Base-by-base conservation (phyloP, 2,888 invertebrate genomes). In the Tricholauxania praeusta region DNA sequence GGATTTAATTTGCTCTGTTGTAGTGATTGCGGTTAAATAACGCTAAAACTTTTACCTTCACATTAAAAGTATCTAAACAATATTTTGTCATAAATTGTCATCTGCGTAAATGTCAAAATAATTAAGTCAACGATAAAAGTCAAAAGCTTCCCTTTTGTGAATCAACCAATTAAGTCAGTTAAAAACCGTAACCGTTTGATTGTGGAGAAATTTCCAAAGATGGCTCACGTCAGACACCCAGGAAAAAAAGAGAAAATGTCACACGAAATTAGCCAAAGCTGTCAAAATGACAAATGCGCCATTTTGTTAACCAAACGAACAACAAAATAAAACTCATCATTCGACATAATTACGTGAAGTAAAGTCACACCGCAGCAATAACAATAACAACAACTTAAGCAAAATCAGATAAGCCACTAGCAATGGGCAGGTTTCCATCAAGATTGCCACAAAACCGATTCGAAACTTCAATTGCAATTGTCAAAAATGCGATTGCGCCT, bases 61-160 rank as follows among this genome's bases (percentile, higher is more conserved):
- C 39, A 39, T 39, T 39, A 17, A 19, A 28, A 28, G 22, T 15
- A 32, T 10, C 51, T 66, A 66, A 53, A 53, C 15, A 17, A 53
- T 52, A 66, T 66, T 66, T 66, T 32, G 32, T 66, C 53, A 39
- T 10, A 66, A 66, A 59, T 59, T 49, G 68, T 69, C 80, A 79
- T 83, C 80, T 77, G 79, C 78, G 78, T 82, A 82, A 82, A 82
- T 80, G 80, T 78, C 75, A 75, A 83, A 79, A 82, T 83, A 83
- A 83, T 84, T 81, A 82, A 84, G 82, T 52, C 47, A n/a, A 17
- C 5, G 7, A 12, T 12, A 57, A 22, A 57, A 19, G 19, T 57
- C 28, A 12, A 57, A 8, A 19, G n/a, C 19, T 22, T 17, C 57
- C 14, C 17, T 22, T 22, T 28, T n/a, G 12, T 22, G 28, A 19